A percentile compares a stretch with the other conserved stretches of the same genome.
Conservation (phyloP, 2,797 vertebrate genomes). For the Peromyscus attwateri region DNA sequence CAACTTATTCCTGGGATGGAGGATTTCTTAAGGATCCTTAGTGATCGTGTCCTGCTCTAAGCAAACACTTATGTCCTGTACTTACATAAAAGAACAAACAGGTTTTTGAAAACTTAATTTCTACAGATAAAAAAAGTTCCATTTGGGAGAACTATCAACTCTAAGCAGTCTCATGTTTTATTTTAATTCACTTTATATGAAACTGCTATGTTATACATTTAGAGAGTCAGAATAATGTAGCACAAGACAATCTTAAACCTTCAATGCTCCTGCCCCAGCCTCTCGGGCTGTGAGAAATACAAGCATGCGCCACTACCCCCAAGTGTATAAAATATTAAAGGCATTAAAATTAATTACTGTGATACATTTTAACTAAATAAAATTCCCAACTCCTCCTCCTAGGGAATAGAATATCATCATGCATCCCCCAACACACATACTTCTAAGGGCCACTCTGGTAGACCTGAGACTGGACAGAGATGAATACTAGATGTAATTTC, state of each 20-base stretch:
- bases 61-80: neutral
- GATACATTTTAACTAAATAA: constrained; percentile 39
- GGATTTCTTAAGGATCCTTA: neutral
- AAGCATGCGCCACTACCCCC: neutral
- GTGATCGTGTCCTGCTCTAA: neutral
- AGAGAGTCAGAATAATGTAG: neutral
- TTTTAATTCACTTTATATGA: neutral
- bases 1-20: neutral
- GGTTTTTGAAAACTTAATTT: neutral
- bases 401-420: neutral
- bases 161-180: neutral
- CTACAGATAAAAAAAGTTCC: neutral
- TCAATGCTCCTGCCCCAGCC: neutral
- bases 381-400: neutral
- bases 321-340: constrained; percentile 23
- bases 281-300: too few species aligned
- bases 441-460: neutral
- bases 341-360: neutral
- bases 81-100: neutral
- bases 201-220: neutral
- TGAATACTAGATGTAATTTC: neutral
- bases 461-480: neutral
- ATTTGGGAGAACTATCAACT: neutral
- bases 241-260: neutral
- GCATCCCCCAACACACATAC: rapidly evolving